Evolutionary conservation across 1,140 invertebrate species (phyloP).

Genomic region (Meteorus sp.): DNA sequence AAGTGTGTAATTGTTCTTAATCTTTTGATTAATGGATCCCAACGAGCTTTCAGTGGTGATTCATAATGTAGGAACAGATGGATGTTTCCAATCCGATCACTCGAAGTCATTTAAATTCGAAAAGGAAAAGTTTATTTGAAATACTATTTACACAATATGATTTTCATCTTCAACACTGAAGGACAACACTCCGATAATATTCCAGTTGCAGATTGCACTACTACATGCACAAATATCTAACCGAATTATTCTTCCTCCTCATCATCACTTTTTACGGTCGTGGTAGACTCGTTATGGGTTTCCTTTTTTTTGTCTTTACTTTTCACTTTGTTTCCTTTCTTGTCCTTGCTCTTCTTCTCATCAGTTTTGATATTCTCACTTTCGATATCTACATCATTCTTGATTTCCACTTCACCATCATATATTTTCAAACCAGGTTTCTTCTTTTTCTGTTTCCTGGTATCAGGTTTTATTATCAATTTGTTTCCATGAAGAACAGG

Average conservation of each 20-base stretch:
- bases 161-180: no score
- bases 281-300: constrained; percentile 11
- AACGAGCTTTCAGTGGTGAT: no score
- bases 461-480: constrained; percentile 33
- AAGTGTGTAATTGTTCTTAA: no score
- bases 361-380: background rate
- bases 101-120: no score
- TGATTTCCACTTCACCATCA: constrained; percentile 19
- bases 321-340: background rate
- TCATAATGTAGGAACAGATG: no score
- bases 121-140: no score
- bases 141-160: no score
- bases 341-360: constrained; percentile 5
- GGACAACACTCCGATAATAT: no score
- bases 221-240: background rate
- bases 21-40: no score
- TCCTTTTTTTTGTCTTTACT: constrained; percentile 5
- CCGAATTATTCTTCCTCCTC: constrained; percentile 20
- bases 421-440: constrained; percentile 20
- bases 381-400: constrained; percentile 19
- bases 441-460: constrained; percentile 26
- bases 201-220: no score
- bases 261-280: constrained; percentile 7
- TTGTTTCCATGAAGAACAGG: constrained; percentile 31
- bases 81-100: no score